Evolutionary conservation across 2,113 vertebrate species (phyloP).

Genomic region (Dendropsophus ebraccatus): DNA sequence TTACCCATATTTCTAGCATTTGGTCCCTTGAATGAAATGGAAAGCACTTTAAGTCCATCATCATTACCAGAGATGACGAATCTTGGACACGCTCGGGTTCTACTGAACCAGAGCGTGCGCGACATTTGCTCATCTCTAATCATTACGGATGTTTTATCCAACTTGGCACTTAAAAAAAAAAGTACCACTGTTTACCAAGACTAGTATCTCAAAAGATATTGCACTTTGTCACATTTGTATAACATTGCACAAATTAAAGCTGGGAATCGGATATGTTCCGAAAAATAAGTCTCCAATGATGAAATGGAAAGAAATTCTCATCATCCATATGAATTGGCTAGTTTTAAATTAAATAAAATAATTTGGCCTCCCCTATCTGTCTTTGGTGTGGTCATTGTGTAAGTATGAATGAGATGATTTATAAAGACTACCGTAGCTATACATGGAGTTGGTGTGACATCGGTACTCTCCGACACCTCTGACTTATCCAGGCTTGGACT

Average conservation of each 20-base stretch:
- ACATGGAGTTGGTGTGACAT: too few relatives aligned
- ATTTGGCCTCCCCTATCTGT: constrained; percentile 76
- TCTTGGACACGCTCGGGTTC: too few relatives aligned
- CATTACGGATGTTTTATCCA: too few relatives aligned
- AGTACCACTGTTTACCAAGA: background rate
- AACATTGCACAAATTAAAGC: background rate
- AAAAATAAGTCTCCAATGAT: background rate
- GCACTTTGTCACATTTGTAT: background rate
- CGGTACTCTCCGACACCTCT: too few relatives aligned
- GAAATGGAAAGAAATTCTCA: background rate
- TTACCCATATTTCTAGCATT: background rate
- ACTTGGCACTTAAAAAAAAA: background rate
- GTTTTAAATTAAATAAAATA: constrained; percentile 78
- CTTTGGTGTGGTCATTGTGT: constrained; percentile 38
- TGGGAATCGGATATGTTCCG: background rate
- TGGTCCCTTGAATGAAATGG: background rate
- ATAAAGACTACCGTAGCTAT: too few relatives aligned
- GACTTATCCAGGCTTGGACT: too few relatives aligned
- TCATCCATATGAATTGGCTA: constrained; percentile 62
- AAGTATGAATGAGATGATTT: too few relatives aligned
- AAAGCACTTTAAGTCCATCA: background rate
- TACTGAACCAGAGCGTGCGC: too few relatives aligned
- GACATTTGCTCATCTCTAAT: too few relatives aligned
- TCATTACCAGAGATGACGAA: too few relatives aligned
- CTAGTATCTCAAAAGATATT: background rate